Percentiles rank a stretch among this genome's conserved stretches.
phyloP scores from a whole-genome alignment of 1,140 invertebrate species.

The Antheraea pernyi region DNA sequence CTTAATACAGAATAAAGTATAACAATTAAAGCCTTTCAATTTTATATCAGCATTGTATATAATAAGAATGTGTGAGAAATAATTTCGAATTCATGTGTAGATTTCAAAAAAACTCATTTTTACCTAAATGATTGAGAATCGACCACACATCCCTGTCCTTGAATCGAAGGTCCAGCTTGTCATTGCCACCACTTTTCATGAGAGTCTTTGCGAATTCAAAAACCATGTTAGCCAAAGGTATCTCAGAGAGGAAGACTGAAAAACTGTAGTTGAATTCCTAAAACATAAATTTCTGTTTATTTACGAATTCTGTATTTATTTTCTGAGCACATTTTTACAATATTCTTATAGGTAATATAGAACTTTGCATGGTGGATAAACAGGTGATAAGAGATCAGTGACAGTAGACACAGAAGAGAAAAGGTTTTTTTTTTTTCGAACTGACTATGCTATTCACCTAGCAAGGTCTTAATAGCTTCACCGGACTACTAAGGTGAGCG shows the following conservation, averaged over 20 bases:
- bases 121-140: constrained; percentile 76
- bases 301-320: too few species aligned
- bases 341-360: too few species aligned
- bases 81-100: background rate
- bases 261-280: constrained; percentile 80
- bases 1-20: too few species aligned
- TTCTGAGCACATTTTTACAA: too few species aligned
- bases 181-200: constrained; percentile 28
- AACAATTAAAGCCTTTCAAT: too few species aligned
- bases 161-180: constrained; percentile 47
- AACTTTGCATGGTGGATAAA: too few species aligned
- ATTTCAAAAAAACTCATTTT: constrained; percentile 3
- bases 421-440: too few species aligned
- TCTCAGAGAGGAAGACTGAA: constrained; percentile 80
- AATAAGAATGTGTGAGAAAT: background rate
- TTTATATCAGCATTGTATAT: background rate
- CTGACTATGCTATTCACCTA: too few species aligned
- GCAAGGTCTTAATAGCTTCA: too few species aligned
- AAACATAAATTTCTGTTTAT: constrained; percentile 23
- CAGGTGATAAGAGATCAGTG: too few species aligned
- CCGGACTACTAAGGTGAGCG: too few species aligned
- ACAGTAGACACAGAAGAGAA: too few species aligned
- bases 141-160: constrained; percentile 69
- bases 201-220: constrained; percentile 57
- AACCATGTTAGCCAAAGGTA: constrained; percentile 73